Conservation (phyloP, 2,797 vertebrate species). For the Microchirus variegatus region DNA sequence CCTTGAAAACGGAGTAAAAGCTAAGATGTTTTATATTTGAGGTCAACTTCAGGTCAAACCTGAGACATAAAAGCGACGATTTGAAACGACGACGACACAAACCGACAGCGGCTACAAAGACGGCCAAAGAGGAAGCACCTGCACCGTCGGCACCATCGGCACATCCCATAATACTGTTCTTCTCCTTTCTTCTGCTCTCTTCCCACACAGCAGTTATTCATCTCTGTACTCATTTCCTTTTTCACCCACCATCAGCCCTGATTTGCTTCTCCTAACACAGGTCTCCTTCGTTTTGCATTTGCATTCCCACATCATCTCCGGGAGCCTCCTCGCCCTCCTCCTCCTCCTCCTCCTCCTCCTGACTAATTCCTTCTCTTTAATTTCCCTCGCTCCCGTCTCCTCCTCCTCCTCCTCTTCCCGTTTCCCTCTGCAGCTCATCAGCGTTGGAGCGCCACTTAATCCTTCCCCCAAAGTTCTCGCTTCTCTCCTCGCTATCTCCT, state of each 20-base stretch:
- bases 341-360: slow-evolving; percentile 8
- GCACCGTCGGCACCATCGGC: too few species aligned
- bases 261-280: slow-evolving; percentile 33
- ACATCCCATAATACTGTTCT: too few species aligned
- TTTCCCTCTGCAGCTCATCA: slow-evolving; percentile 42
- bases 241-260: slow-evolving; percentile 49
- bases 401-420: slow-evolving; percentile 35
- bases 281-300: slow-evolving; percentile 33
- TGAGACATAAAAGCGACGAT: too few species aligned
- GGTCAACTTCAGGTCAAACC: too few species aligned
- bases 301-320: slow-evolving; percentile 35
- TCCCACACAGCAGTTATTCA: slow-evolving; percentile 40
- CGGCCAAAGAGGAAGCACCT: too few species aligned
- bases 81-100: too few species aligned
- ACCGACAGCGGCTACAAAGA: too few species aligned
- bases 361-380: slow-evolving; percentile 60
- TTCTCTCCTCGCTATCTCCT: slow-evolving; percentile 9
- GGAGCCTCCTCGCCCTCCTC: slow-evolving; percentile 15
- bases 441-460: slow-evolving; percentile 40
- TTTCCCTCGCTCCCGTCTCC: slow-evolving; percentile 27
- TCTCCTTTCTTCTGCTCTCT: too few species aligned
- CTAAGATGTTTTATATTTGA: too few species aligned
- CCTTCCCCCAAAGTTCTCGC: slow-evolving; percentile 10
- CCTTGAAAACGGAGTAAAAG: too few species aligned
- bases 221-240: slow-evolving; percentile 39